Evolutionary conservation across 1,140 invertebrate species (phyloP).

Genomic region (Pseudomyrmex pallidus): DNA sequence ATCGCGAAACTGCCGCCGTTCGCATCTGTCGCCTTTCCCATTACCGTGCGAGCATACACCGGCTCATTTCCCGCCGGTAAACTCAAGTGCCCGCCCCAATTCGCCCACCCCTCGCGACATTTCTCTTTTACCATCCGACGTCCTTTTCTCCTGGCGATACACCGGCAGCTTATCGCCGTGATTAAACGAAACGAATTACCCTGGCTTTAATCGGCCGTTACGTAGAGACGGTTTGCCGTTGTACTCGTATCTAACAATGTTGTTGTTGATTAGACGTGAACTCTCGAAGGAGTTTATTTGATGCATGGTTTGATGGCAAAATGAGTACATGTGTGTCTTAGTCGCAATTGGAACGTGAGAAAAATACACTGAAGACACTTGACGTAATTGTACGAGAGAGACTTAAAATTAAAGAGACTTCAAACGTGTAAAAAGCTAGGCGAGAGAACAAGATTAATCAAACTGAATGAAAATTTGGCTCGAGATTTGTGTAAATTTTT

Average conservation of each 20-base stretch:
- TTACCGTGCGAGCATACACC: constrained; percentile 73
- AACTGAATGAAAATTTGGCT: too few species aligned
- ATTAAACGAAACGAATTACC: constrained; percentile 57
- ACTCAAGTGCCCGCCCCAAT: constrained; percentile 71
- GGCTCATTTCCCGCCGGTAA: constrained; percentile 74
- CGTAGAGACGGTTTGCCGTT: constrained; percentile 15
- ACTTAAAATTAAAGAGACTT: neutral
- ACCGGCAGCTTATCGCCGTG: constrained; percentile 49
- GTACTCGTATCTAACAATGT: constrained; percentile 48
- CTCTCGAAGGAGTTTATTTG: constrained; percentile 34
- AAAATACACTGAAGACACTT: neutral
- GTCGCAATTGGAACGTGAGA: neutral
- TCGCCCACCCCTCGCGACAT: constrained; percentile 32
- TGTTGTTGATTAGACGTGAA: constrained; percentile 45
- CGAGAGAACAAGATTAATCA: too few species aligned
- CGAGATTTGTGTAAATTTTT: too few species aligned
- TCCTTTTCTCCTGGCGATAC: constrained; percentile 1
- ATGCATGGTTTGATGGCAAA: constrained; percentile 4
- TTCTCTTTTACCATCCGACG: constrained; percentile 54
- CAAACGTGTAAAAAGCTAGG: neutral
- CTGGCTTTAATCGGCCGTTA: constrained; percentile 43
- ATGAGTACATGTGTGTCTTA: neutral
- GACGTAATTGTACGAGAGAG: neutral
- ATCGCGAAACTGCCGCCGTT: constrained; percentile 77
- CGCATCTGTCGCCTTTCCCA: constrained; percentile 80